These are phyloP conservation scores for Thalassoma bifasciatum DNA, from an alignment of 2,113 vertebrate species.

Conservation along the genomic window DNA sequence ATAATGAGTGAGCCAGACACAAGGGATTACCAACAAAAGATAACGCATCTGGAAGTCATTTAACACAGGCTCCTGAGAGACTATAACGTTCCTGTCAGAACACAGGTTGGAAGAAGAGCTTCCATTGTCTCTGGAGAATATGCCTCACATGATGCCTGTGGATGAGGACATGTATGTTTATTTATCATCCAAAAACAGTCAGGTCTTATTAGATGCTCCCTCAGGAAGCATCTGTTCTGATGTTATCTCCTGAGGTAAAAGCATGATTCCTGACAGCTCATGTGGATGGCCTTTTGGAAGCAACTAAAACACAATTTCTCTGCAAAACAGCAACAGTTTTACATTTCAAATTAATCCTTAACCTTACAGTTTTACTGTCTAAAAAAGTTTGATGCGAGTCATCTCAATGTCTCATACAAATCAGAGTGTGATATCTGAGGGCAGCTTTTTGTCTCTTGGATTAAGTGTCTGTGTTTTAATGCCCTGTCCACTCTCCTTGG, in stretches of 20 bases:
- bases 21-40: constrained; percentile 3
- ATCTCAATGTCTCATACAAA: neutral
- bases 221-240: constrained; percentile 11
- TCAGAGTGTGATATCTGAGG: neutral
- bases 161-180: constrained; percentile 1
- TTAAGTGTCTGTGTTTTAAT: neutral
- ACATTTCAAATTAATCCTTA: neutral
- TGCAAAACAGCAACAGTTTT: neutral
- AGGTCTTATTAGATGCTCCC: neutral
- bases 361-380: too few species aligned
- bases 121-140: neutral
- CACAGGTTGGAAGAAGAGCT: too few species aligned
- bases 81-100: constrained; percentile 2
- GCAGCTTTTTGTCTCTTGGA: neutral
- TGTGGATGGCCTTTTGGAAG: neutral
- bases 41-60: neutral
- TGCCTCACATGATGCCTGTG: neutral
- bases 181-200: neutral
- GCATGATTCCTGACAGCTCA: too few species aligned
- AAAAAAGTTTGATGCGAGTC: too few species aligned
- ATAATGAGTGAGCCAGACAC: constrained; percentile 4
- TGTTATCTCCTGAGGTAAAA: neutral
- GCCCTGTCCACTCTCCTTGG: constrained; percentile 1
- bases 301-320: neutral
- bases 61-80: neutral